phyloP scores from a whole-genome alignment of 1,140 invertebrate species.

The Aphidius gifuensis region DNA sequence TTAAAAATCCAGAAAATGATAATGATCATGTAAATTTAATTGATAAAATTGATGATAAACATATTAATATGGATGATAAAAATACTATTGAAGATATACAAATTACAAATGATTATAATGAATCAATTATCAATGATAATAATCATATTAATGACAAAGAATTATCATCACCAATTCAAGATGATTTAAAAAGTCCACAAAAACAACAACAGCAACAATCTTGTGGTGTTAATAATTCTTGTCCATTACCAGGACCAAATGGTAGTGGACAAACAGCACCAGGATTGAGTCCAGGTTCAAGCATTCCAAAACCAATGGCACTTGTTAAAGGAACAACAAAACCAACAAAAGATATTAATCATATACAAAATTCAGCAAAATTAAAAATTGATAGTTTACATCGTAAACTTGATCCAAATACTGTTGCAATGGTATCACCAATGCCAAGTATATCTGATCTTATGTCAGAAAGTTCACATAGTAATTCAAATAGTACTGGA shows the following conservation, averaged over 20 bases:
- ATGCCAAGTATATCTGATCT: conserved; percentile 62
- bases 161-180: background rate
- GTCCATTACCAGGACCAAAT: conserved; percentile 27
- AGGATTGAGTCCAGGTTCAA: conserved; percentile 52
- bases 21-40: conserved; percentile 11
- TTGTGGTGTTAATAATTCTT: conserved; percentile 16
- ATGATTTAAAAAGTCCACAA: conserved; percentile 1
- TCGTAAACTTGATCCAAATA: conserved; percentile 59
- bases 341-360: conserved; percentile 51
- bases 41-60: conserved; percentile 21
- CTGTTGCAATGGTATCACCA: conserved; percentile 71
- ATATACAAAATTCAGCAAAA: conserved; percentile 38
- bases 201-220: conserved; percentile 7
- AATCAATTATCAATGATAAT: conserved; percentile 13
- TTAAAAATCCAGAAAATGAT: conserved; percentile 17
- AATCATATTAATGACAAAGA: conserved; percentile 21
- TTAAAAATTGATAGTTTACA: conserved; percentile 41
- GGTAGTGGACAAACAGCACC: conserved; percentile 22
- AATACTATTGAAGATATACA: conserved; percentile 1
- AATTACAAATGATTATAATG: conserved; percentile 13
- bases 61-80: conserved; percentile 18
- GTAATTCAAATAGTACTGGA: conserved; percentile 58
- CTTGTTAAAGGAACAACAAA: conserved; percentile 84
- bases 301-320: conserved; percentile 85
- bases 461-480: conserved; percentile 60